These are phyloP conservation scores for Gallinago jamesoni DNA, from an alignment of 2,113 vertebrate genomes.

Conservation along the genomic window DNA sequence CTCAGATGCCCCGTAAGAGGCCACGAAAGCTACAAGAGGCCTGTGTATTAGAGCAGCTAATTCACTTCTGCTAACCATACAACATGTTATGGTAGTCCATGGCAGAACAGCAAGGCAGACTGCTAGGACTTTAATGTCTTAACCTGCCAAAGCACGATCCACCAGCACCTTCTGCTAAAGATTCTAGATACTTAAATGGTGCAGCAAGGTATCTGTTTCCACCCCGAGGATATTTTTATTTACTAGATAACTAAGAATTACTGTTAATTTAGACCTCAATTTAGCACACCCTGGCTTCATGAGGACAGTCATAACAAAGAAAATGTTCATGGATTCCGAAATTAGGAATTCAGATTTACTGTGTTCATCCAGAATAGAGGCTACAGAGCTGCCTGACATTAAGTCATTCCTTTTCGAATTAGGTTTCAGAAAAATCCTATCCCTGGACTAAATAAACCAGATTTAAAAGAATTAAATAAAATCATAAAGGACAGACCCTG, in stretches of 20 bases:
- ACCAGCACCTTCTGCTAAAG: not conserved
- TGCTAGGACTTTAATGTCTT: not conserved
- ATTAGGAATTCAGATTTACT: not conserved
- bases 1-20: fast-evolving
- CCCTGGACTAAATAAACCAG: not conserved
- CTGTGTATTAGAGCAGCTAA: not conserved
- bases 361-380: not conserved
- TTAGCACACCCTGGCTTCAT: not conserved
- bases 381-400: not conserved
- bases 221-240: not conserved
- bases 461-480: not conserved
- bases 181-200: not conserved
- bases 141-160: not conserved
- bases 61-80: not conserved
- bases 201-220: not conserved
- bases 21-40: not conserved
- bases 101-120: not conserved
- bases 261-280: not conserved
- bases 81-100: not conserved
- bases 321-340: not conserved
- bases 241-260: not conserved
- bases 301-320: not conserved
- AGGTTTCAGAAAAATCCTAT: not conserved
- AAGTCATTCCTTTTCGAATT: not conserved
- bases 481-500: no score